A percentile compares a stretch with the other conserved stretches of the same genome.
Conservation (phyloP, 2,888 invertebrate genomes). For the Xestia ashworthii region DNA sequence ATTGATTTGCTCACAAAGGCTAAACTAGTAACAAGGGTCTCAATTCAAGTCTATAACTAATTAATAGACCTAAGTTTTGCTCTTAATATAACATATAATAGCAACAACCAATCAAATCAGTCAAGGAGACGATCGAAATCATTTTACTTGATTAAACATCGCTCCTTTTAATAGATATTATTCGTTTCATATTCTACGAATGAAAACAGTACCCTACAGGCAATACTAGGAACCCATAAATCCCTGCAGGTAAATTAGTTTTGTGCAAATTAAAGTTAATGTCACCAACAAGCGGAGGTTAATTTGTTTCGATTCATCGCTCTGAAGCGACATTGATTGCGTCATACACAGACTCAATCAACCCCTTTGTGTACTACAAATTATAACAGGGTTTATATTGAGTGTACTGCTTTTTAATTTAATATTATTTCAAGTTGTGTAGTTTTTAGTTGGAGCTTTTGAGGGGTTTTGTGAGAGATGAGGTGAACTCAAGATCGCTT, state of each 20-base stretch:
- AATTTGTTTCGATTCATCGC: conserved; percentile 75
- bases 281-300: conserved; percentile 68
- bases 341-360: conserved; percentile 74
- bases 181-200: background rate
- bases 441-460: background rate
- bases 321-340: conserved; percentile 71
- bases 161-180: background rate
- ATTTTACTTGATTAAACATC: background rate
- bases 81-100: background rate
- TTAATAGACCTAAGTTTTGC: background rate
- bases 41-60: background rate
- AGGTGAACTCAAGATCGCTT: conserved; percentile 5
- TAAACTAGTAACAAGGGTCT: background rate
- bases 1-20: background rate
- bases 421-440: background rate
- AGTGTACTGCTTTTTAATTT: conserved; percentile 50
- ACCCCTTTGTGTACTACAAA: conserved; percentile 69
- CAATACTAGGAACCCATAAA: conserved; percentile 38
- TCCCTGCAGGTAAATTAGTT: conserved; percentile 65
- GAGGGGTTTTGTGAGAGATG: background rate
- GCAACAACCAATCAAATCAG: background rate
- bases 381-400: conserved; percentile 57
- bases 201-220: background rate
- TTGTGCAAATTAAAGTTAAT: conserved; percentile 72
- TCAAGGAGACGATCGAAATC: background rate